A percentile compares a stretch with the other conserved stretches of the same genome.
Conservation (phyloP, 2,888 invertebrate genomes). For the Pardosa pseudoannulata region DNA sequence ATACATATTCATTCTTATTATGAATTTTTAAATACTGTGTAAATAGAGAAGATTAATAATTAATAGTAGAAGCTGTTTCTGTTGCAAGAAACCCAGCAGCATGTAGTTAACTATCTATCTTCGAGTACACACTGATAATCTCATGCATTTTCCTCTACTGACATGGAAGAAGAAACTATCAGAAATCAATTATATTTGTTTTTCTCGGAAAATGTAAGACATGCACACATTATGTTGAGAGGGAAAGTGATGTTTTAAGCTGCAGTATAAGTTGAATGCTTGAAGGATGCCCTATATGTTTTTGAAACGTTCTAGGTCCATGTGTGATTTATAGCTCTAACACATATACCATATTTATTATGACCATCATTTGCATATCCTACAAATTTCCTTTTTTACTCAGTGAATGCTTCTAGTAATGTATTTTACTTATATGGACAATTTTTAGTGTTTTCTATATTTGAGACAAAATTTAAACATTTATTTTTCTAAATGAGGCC, state of each 20-base stretch:
- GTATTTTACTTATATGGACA: too few species aligned
- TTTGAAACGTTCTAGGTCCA: conserved; percentile 34
- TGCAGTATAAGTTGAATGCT: conserved; percentile 18
- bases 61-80: not conserved
- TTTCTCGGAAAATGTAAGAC: conserved; percentile 23
- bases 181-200: conserved; percentile 48
- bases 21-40: not conserved
- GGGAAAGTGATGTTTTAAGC: not conserved
- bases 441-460: too few species aligned
- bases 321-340: conserved; percentile 14
- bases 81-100: not conserved
- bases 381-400: too few species aligned
- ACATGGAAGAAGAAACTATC: conserved; percentile 27
- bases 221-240: not conserved
- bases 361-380: too few species aligned
- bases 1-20: too few species aligned
- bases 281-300: conserved; percentile 7
- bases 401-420: too few species aligned
- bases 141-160: conserved; percentile 18
- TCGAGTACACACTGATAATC: conserved; percentile 5
- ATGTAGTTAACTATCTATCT: conserved; percentile 11
- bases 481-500: too few species aligned
- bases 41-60: not conserved
- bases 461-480: too few species aligned
- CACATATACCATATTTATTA: too few species aligned